These are phyloP conservation scores for Mythimna vitellina DNA, from an alignment of 2,888 invertebrate genomes.

Conservation along the genomic window DNA sequence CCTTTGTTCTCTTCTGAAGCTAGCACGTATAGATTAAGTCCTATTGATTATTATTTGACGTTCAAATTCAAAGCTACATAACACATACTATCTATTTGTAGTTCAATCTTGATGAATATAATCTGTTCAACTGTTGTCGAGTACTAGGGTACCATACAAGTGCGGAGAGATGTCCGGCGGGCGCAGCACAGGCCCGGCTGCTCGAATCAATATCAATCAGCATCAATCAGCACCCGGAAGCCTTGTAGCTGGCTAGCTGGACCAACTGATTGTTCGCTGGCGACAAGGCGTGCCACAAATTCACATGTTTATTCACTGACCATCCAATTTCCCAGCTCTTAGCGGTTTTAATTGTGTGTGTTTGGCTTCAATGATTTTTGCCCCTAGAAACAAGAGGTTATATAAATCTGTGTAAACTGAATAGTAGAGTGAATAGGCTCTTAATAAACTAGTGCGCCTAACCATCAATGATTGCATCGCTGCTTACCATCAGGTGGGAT, in stretches of 20 bases:
- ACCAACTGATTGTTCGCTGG: conserved; percentile 77
- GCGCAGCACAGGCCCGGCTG: conserved; percentile 62
- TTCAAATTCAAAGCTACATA: background rate
- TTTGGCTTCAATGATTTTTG: conserved; percentile 22
- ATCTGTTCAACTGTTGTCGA: conserved; percentile 40
- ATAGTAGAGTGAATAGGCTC: background rate
- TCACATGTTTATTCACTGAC: conserved; percentile 52
- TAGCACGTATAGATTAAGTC: background rate
- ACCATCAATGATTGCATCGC: no score
- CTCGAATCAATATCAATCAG: conserved; percentile 86
- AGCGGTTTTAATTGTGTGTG: conserved; percentile 28
- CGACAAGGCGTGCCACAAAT: conserved; percentile 59
- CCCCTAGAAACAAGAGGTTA: conserved; percentile 1
- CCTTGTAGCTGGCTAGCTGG: conserved; percentile 80
- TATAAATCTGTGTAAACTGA: background rate
- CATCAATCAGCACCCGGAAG: conserved; percentile 86
- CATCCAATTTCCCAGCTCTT: conserved; percentile 26
- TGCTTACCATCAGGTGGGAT: no score
- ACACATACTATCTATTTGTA: conserved; percentile 2
- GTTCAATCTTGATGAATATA: conserved; percentile 38
- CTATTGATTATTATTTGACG: no score
- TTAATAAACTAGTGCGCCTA: no score
- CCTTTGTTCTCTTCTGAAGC: background rate
- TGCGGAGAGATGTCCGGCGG: conserved; percentile 67
- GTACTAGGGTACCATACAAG: conserved; percentile 70